These are phyloP conservation scores for Muscicapa comitata DNA, from an alignment of 2,797 vertebrate genomes.

Conservation along the genomic window DNA sequence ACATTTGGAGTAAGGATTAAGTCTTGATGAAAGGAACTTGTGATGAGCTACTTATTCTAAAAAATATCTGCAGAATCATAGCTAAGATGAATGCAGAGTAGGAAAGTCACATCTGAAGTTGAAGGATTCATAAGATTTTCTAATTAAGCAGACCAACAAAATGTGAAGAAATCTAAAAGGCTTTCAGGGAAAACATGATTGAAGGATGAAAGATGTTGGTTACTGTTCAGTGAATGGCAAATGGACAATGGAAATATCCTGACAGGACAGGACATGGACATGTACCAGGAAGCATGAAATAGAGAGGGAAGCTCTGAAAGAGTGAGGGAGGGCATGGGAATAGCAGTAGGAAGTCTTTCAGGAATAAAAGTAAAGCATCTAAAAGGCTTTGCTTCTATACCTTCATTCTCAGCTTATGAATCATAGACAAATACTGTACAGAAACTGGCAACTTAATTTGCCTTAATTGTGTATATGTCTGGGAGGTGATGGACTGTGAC, in stretches of 20 bases:
- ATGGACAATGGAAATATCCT: not conserved
- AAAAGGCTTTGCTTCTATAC: not conserved
- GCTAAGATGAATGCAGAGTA: not conserved
- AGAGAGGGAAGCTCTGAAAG: not conserved
- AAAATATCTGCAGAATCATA: not conserved
- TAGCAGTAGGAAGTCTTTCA: not conserved
- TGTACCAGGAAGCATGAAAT: not conserved
- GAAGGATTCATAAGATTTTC: not conserved
- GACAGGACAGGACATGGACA: not conserved
- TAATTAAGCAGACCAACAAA: not conserved
- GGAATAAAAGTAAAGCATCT: not conserved
- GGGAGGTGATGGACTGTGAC: not conserved
- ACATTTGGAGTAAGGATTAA: not conserved
- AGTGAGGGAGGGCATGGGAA: not conserved
- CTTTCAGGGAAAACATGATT: not conserved
- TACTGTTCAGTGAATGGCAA: not conserved
- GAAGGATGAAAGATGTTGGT: not conserved
- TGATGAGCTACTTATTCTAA: not conserved
- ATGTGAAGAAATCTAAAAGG: not conserved
- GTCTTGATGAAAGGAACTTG: not conserved
- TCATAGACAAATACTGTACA: not conserved
- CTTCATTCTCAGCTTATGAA: not conserved
- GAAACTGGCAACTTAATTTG: not conserved
- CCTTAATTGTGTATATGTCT: not conserved
- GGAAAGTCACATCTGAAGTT: not conserved